These are phyloP conservation scores for Drosophila teissieri DNA, from an alignment of 1,140 invertebrate genomes.

Conservation along the genomic window DNA sequence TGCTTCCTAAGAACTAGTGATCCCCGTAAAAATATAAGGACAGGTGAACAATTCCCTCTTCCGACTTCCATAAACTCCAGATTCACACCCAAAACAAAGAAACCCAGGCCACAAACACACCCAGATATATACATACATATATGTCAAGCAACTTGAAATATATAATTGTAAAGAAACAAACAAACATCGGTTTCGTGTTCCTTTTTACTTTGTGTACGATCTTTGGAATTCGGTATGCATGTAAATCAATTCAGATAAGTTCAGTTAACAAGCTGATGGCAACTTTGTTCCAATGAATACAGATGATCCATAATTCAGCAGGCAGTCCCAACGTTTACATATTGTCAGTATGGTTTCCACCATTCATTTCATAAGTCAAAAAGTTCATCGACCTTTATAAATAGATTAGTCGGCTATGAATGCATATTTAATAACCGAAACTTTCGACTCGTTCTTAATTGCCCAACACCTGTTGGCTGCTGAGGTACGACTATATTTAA, in stretches of 20 bases:
- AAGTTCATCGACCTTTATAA: constrained; percentile 33
- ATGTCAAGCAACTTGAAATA: constrained; percentile 50
- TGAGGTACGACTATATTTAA: constrained; percentile 13
- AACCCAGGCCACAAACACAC: constrained; percentile 8
- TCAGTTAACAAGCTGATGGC: constrained; percentile 28
- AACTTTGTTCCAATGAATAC: constrained; percentile 20
- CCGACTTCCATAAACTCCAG: neutral
- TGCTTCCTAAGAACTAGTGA: constrained; percentile 14
- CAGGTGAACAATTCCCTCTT: constrained; percentile 11
- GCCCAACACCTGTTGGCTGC: constrained; percentile 16
- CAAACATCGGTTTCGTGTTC: constrained; percentile 23
- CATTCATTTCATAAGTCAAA: constrained; percentile 22
- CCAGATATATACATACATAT: constrained; percentile 24
- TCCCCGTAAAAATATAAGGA: neutral
- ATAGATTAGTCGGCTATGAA: neutral
- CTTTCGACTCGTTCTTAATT: constrained; percentile 42
- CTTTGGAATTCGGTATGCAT: constrained; percentile 45
- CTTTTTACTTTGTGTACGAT: constrained; percentile 17
- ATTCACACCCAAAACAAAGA: constrained; percentile 6
- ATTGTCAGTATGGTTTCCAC: constrained; percentile 6
- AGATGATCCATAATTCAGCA: constrained; percentile 34
- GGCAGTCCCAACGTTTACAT: constrained; percentile 21
- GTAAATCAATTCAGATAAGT: constrained; percentile 53
- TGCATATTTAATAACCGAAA: constrained; percentile 30
- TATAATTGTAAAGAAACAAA: constrained; percentile 48